phyloP scores from a whole-genome alignment of 2,888 invertebrate genomes.

The Melolontha melolontha region DNA sequence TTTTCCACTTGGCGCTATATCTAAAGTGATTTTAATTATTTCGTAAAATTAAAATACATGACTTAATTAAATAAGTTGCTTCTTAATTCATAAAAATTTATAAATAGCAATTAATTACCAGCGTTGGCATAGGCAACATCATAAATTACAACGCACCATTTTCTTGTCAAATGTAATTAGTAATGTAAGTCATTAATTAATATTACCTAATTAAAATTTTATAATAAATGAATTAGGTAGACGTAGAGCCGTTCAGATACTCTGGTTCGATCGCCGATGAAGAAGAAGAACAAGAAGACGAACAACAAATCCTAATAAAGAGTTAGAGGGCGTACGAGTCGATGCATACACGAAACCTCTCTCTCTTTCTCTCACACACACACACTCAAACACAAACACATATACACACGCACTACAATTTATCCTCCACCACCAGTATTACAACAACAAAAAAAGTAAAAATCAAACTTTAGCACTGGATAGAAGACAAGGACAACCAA shows the following conservation, averaged over 20 bases:
- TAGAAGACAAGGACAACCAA: background rate
- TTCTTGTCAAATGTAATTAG: constrained; percentile 32
- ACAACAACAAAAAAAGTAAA: background rate
- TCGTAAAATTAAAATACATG: too few species aligned
- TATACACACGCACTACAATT: background rate
- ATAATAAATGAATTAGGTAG: constrained; percentile 34
- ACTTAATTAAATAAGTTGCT: too few species aligned
- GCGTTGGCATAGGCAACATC: constrained; percentile 19
- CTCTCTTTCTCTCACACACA: too few species aligned
- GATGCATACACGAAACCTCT: too few species aligned
- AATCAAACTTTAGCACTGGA: background rate
- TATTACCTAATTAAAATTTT: constrained; percentile 27
- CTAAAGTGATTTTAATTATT: too few species aligned
- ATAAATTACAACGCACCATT: constrained; percentile 26
- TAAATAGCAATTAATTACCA: constrained; percentile 12
- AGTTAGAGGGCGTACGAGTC: background rate
- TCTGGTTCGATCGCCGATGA: background rate
- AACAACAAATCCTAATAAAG: background rate
- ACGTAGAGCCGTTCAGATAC: background rate
- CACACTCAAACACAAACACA: background rate
- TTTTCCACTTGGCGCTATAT: too few species aligned
- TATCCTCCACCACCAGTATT: constrained; percentile 10
- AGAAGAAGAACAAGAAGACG: constrained; percentile 10
- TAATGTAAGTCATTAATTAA: background rate
- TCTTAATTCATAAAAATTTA: too few species aligned